These are phyloP conservation scores for Heliconius nattereri DNA, from an alignment of 1,140 invertebrate species.

Conservation along the genomic window DNA sequence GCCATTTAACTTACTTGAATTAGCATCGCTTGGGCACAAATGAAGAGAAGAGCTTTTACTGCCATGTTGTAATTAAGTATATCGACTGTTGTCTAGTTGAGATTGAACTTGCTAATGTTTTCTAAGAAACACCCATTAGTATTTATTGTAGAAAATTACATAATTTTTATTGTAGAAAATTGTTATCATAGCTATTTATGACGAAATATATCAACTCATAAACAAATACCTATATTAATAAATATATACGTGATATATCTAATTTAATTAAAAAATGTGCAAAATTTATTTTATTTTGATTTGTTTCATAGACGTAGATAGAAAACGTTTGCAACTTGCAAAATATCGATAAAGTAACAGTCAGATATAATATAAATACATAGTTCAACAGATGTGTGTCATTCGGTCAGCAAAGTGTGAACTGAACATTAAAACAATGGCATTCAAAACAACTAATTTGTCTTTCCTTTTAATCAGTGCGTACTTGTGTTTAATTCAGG, in stretches of 20 bases:
- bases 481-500: not conserved
- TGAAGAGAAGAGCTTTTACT: not conserved
- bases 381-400: not conserved
- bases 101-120: not conserved
- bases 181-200: not conserved
- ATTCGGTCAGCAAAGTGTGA: slow-evolving; percentile 1
- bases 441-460: not conserved
- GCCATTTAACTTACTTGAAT: not conserved
- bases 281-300: too few relatives aligned
- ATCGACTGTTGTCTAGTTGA: not conserved
- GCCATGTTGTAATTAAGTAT: not conserved
- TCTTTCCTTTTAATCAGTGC: not conserved
- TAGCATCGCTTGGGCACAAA: not conserved
- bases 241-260: not conserved
- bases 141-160: not conserved
- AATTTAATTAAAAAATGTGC: too few relatives aligned
- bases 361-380: not conserved
- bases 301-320: not conserved
- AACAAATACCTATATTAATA: not conserved
- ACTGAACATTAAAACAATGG: not conserved
- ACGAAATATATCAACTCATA: not conserved
- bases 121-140: not conserved
- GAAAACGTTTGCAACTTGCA: slow-evolving; percentile 2
- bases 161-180: not conserved
- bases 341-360: not conserved